Evolutionary conservation across 2,888 invertebrate genomes (phyloP).

Genomic region (Phaedon cochleariae): DNA sequence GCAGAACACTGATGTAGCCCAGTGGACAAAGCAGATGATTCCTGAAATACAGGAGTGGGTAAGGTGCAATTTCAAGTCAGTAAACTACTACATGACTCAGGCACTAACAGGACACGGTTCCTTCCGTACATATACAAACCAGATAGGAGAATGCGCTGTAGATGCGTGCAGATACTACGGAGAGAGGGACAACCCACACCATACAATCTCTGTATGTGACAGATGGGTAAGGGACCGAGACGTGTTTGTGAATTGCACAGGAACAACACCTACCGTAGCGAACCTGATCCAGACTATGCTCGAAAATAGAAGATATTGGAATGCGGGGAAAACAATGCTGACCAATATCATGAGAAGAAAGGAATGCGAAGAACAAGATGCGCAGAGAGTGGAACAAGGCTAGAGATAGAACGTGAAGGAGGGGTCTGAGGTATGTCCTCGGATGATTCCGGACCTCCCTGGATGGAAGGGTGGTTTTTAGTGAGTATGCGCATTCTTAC

Average conservation of each 20-base stretch:
- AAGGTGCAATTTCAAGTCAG: background rate
- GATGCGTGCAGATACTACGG: constrained; percentile 6
- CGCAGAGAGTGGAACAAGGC: background rate
- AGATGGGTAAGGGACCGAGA: background rate
- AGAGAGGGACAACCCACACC: background rate
- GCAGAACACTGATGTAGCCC: background rate
- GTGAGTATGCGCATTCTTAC: too few species aligned
- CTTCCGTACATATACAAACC: background rate
- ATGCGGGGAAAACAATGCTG: background rate
- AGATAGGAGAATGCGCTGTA: background rate
- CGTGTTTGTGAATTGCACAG: background rate
- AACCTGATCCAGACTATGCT: background rate
- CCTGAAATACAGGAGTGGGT: background rate
- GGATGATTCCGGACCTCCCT: background rate
- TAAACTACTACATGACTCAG: constrained; percentile 7
- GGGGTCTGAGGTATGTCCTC: background rate
- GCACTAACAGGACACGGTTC: constrained; percentile 8
- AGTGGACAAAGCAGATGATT: background rate
- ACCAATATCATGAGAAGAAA: background rate
- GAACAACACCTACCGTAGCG: background rate
- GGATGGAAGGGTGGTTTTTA: too few species aligned
- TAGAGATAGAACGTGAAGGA: background rate
- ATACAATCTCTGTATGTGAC: constrained; percentile 4
- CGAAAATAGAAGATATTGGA: background rate
- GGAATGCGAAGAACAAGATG: background rate